A percentile compares a stretch with the other conserved stretches of the same genome.
These are phyloP conservation scores for Mystacornis crossleyi DNA, from an alignment of 2,113 vertebrate genomes.

Conservation along the genomic window DNA sequence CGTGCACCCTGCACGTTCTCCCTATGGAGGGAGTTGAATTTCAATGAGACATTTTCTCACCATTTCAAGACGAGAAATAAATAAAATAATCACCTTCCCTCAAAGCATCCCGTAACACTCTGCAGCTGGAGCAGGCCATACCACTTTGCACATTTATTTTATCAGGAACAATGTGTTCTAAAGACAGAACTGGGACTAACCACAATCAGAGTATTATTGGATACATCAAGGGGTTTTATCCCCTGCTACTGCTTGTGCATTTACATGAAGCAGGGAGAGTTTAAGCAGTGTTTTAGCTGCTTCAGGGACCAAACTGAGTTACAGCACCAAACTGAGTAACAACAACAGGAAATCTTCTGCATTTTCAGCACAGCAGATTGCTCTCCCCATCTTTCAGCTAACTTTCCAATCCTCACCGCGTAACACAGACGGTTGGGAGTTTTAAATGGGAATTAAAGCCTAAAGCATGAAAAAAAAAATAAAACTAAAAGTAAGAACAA, in stretches of 20 bases:
- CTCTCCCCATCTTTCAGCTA: not conserved
- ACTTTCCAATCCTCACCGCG: not conserved
- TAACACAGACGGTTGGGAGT: not conserved
- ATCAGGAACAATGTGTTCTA: not conserved
- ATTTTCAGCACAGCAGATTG: not conserved
- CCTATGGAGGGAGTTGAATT: not conserved
- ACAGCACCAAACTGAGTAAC: not conserved
- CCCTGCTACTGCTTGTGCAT: not conserved
- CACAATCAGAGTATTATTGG: not conserved
- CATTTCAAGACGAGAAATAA: not conserved
- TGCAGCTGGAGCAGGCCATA: not conserved
- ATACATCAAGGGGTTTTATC: not conserved
- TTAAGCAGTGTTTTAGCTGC: not conserved
- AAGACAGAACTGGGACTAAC: not conserved
- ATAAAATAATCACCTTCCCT: not conserved
- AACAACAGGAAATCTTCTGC: constrained; percentile 24
- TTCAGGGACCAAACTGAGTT: not conserved
- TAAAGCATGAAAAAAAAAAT: not conserved
- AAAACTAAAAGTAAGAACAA: not conserved
- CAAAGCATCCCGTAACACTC: not conserved
- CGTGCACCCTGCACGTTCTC: not conserved
- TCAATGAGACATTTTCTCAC: not conserved
- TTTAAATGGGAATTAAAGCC: not conserved
- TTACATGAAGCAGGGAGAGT: not conserved
- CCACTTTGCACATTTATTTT: not conserved